Conservation (phyloP, 2,888 invertebrate genomes). For the Hemithea aestivaria region DNA sequence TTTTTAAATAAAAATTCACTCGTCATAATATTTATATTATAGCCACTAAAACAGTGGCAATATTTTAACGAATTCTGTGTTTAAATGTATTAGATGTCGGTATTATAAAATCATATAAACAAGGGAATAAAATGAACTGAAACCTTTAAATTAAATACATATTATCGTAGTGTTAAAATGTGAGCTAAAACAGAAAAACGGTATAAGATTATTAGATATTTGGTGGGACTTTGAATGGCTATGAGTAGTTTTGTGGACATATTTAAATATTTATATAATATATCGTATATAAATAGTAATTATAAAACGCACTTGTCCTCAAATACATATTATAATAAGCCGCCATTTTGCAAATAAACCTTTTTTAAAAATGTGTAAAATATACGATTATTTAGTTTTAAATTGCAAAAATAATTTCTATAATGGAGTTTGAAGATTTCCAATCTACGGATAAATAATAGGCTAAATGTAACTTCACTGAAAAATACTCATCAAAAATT, state of each 20-base stretch:
- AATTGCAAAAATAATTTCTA: too few species aligned
- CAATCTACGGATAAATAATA: too few species aligned
- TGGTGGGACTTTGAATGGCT: slow-evolving; percentile 44
- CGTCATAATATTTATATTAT: too few species aligned
- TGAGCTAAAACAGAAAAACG: slow-evolving; percentile 10
- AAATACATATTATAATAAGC: neutral
- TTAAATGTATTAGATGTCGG: slow-evolving; percentile 41
- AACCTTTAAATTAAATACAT: slow-evolving; percentile 49
- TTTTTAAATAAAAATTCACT: too few species aligned
- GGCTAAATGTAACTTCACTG: too few species aligned
- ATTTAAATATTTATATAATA: slow-evolving; percentile 22
- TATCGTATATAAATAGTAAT: slow-evolving; percentile 9
- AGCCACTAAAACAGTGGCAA: too few species aligned
- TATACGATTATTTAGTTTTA: too few species aligned
- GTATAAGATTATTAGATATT: slow-evolving; percentile 33
- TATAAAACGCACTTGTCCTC: slow-evolving; percentile 9
- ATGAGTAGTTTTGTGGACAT: slow-evolving; percentile 28
- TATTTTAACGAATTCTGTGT: slow-evolving; percentile 31
- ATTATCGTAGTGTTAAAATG: slow-evolving; percentile 51
- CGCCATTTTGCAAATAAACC: too few species aligned
- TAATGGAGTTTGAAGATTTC: too few species aligned
- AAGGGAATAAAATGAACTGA: slow-evolving; percentile 74
- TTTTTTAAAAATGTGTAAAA: too few species aligned
- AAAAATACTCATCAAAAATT: too few species aligned
- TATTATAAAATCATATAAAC: slow-evolving; percentile 54